phyloP scores from a whole-genome alignment of 2,113 vertebrate species.

The Ammodytes dubius region DNA sequence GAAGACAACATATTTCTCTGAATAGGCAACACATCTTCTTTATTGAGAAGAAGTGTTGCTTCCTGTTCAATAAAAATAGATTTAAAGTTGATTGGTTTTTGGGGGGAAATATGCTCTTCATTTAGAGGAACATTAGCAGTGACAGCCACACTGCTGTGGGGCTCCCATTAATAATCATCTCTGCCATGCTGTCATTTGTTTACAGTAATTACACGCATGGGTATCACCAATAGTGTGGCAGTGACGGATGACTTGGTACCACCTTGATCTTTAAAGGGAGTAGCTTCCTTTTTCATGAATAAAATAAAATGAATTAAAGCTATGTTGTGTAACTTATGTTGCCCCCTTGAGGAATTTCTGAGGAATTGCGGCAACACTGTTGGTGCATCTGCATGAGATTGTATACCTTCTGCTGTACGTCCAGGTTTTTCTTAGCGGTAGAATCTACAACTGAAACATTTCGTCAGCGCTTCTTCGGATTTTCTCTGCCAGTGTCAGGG shows the following conservation, averaged over 20 bases:
- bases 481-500: too few relatives aligned
- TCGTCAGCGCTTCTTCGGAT: too few relatives aligned
- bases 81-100: slow-evolving; percentile 27
- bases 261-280: background rate
- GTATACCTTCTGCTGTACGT: too few relatives aligned
- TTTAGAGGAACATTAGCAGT: slow-evolving; percentile 34
- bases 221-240: background rate
- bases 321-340: too few relatives aligned
- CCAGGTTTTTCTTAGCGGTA: too few relatives aligned
- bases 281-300: background rate
- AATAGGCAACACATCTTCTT: slow-evolving; percentile 11
- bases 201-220: slow-evolving; percentile 5
- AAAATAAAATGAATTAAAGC: too few relatives aligned
- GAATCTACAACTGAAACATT: too few relatives aligned
- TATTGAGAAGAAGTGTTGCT: slow-evolving; percentile 11
- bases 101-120: slow-evolving; percentile 17
- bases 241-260: background rate
- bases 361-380: too few relatives aligned
- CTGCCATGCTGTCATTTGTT: slow-evolving; percentile 2
- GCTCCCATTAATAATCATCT: slow-evolving; percentile 28
- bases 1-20: slow-evolving; percentile 37
- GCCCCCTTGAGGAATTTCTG: too few relatives aligned
- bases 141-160: slow-evolving; percentile 3
- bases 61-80: slow-evolving; percentile 14
- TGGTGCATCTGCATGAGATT: too few relatives aligned